phyloP scores from a whole-genome alignment of 2,797 vertebrate species.

The Trematomus bernacchii region DNA sequence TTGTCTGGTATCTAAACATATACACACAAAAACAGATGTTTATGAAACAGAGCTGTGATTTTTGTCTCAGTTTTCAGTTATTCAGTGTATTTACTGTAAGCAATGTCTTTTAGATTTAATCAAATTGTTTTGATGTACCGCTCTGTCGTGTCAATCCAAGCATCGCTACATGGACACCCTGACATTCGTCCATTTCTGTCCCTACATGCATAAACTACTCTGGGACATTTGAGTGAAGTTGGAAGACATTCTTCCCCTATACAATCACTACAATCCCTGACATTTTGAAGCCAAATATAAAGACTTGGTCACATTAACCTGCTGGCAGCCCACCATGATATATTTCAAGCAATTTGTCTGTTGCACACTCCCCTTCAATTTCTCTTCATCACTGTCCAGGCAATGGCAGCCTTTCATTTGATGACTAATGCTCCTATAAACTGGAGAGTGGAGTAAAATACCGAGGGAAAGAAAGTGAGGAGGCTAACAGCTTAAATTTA shows the following conservation, averaged over 20 bases:
- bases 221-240: neutral
- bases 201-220: conserved; percentile 15
- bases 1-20: neutral
- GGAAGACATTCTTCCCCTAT: neutral
- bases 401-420: conserved; percentile 46
- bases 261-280: neutral
- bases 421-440: conserved; percentile 65
- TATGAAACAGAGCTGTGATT: neutral
- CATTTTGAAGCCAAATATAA: conserved; percentile 9
- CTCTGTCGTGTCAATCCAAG: conserved; percentile 39
- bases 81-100: conserved; percentile 9
- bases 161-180: neutral
- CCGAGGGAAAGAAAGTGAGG: conserved; percentile 27
- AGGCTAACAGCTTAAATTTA: conserved; percentile 55
- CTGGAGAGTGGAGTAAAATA: conserved; percentile 42
- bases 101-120: conserved; percentile 2
- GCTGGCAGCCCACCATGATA: conserved; percentile 16
- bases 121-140: conserved; percentile 19
- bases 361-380: conserved; percentile 16
- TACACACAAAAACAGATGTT: conserved; percentile 1
- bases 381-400: conserved; percentile 28
- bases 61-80: conserved; percentile 13
- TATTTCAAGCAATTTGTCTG: conserved; percentile 43
- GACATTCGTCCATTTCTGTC: conserved; percentile 24
- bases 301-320: conserved; percentile 20